Conservation (phyloP, 2,113 vertebrate genomes). For the Vombatus ursinus region DNA sequence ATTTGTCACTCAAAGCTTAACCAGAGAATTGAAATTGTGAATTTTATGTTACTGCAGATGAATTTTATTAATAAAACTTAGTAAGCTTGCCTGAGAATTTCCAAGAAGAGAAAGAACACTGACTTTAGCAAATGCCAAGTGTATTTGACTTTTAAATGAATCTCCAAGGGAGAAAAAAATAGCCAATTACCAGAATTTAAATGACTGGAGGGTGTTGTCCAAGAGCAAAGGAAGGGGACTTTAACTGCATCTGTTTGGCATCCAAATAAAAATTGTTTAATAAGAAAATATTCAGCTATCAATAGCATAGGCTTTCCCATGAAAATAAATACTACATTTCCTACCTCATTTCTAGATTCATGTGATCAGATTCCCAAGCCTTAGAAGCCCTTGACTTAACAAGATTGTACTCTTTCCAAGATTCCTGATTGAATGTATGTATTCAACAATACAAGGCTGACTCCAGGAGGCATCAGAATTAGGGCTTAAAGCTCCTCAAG, state of each 20-base stretch:
- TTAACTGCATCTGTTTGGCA: conserved; percentile 14
- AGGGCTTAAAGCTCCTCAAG: conserved; percentile 7
- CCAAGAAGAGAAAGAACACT: conserved; percentile 39
- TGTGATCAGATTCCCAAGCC: conserved; percentile 1
- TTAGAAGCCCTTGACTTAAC: not conserved
- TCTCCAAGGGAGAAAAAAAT: conserved; percentile 32
- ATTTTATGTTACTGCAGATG: conserved; percentile 62
- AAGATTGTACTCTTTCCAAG: conserved; percentile 20
- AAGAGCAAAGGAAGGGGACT: conserved; percentile 16
- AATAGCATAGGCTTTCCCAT: not conserved
- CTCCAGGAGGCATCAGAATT: conserved; percentile 23
- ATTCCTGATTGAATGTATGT: not conserved
- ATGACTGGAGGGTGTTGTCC: conserved; percentile 21
- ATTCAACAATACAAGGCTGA: conserved; percentile 31
- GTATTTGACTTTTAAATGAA: conserved; percentile 64
- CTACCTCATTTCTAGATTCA: conserved; percentile 28
- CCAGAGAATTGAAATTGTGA: conserved; percentile 65
- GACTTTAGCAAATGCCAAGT: conserved; percentile 58
- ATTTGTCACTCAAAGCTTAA: conserved; percentile 73
- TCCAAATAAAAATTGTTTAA: conserved; percentile 28
- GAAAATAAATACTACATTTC: conserved; percentile 28
- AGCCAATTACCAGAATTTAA: conserved; percentile 57
- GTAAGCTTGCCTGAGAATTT: conserved; percentile 58
- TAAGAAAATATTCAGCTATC: conserved; percentile 25
- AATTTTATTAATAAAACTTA: conserved; percentile 71